A percentile compares a stretch with the other conserved stretches of the same genome.
Evolutionary conservation across 1,140 invertebrate genomes (phyloP).

Genomic region (Aricia agestis): DNA sequence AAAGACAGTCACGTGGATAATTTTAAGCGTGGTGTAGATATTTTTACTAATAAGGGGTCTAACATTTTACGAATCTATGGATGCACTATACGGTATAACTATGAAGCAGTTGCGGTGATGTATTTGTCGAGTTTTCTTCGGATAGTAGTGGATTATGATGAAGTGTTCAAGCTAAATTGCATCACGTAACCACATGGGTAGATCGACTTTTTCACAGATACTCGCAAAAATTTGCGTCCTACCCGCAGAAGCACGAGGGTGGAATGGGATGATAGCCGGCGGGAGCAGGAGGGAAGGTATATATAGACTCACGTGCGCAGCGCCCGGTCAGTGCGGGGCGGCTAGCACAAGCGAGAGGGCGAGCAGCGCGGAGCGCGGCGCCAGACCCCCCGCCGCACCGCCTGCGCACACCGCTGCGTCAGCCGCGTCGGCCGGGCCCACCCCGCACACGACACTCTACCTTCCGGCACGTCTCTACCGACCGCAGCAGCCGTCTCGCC

Average conservation of each 20-base stretch:
- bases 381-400: conserved; percentile 53
- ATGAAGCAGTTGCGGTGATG: not conserved
- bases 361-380: conserved; percentile 52
- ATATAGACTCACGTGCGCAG: conserved; percentile 66
- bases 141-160: not conserved
- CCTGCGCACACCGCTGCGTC: conserved; percentile 76
- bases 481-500: not conserved
- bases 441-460: conserved; percentile 27
- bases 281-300: conserved; percentile 33
- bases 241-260: conserved; percentile 14
- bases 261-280: conserved; percentile 28
- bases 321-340: conserved; percentile 70
- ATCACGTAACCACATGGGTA: not conserved
- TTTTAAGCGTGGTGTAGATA: no score
- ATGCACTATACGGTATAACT: not conserved
- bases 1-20: no score
- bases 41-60: no score
- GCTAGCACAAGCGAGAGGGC: conserved; percentile 64
- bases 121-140: not conserved
- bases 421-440: conserved; percentile 76
- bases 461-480: conserved; percentile 20
- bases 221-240: not conserved
- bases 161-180: not conserved
- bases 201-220: not conserved
- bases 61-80: not conserved